These are phyloP conservation scores for Phoxinus dragarum DNA, from an alignment of 2,797 vertebrate genomes.

Conservation along the genomic window DNA sequence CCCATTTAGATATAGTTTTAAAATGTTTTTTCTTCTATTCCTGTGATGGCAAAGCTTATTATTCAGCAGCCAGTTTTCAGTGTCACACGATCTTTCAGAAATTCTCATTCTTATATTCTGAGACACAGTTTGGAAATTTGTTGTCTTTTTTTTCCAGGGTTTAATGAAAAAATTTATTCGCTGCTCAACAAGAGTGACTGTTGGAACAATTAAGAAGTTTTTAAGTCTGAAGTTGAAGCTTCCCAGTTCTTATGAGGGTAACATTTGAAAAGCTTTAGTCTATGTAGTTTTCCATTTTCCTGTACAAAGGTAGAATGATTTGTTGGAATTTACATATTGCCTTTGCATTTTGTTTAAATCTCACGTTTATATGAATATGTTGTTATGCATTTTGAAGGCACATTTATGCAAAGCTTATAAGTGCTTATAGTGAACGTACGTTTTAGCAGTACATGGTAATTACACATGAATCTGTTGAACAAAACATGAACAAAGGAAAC, in stretches of 20 bases:
- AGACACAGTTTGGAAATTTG: background rate
- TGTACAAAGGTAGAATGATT: background rate
- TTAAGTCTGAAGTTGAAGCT: constrained; percentile 98
- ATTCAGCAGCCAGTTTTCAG: background rate
- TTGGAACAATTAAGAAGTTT: constrained; percentile 99
- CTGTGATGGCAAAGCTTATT: background rate
- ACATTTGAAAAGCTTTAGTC: constrained; percentile 40
- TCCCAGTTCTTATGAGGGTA: constrained; percentile 98
- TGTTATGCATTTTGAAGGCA: background rate
- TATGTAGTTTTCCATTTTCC: background rate
- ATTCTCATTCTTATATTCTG: background rate
- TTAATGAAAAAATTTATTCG: constrained; percentile 99
- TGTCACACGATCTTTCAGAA: background rate
- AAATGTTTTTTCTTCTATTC: background rate
- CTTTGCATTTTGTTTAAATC: background rate
- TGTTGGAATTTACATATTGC: background rate
- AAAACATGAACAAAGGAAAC: no score
- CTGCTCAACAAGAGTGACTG: constrained; percentile 96
- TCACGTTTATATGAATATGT: background rate
- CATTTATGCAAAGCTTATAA: background rate
- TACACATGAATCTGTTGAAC: no score
- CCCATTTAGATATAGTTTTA: no score
- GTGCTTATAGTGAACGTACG: background rate
- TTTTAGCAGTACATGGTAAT: background rate
- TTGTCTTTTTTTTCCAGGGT: constrained; percentile 76